A percentile compares a stretch with the other conserved stretches of the same genome.
Evolutionary conservation across 2,888 invertebrate genomes (phyloP).

Genomic region (Hypercompe scribonia): DNA sequence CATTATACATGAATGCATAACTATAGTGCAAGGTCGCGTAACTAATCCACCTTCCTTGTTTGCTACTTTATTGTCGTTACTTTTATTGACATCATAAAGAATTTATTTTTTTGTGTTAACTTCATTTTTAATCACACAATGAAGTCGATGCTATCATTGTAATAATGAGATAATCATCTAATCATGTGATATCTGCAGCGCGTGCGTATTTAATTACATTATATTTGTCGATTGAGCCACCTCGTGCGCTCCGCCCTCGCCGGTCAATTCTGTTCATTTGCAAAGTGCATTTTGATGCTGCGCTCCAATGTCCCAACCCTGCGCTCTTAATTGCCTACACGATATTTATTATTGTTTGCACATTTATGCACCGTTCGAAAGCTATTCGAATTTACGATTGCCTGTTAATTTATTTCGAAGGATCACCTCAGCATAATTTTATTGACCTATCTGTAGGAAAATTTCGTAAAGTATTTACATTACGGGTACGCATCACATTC

Average conservation of each 20-base stretch:
- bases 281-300: conserved; percentile 86
- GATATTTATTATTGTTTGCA: conserved; percentile 81
- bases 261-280: conserved; percentile 81
- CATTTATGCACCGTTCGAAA: conserved; percentile 63
- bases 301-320: conserved; percentile 77
- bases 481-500: conserved; percentile 75
- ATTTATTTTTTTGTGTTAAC: not conserved
- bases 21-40: not conserved
- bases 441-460: conserved; percentile 44
- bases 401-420: conserved; percentile 37
- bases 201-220: conserved; percentile 77
- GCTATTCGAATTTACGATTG: conserved; percentile 58
- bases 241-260: conserved; percentile 48
- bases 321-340: conserved; percentile 78
- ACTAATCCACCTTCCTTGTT: not conserved
- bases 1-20: not conserved
- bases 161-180: conserved; percentile 31
- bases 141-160: conserved; percentile 23
- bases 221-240: conserved; percentile 65
- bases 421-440: conserved; percentile 45
- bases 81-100: not conserved
- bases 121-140: conserved; percentile 15
- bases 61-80: not conserved
- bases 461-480: conserved; percentile 67
- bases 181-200: conserved; percentile 40